Evolutionary conservation across 2,113 vertebrate species (phyloP), one percentile per base, ranked within the genome.

Genomic region (Rhea pennata): DNA sequence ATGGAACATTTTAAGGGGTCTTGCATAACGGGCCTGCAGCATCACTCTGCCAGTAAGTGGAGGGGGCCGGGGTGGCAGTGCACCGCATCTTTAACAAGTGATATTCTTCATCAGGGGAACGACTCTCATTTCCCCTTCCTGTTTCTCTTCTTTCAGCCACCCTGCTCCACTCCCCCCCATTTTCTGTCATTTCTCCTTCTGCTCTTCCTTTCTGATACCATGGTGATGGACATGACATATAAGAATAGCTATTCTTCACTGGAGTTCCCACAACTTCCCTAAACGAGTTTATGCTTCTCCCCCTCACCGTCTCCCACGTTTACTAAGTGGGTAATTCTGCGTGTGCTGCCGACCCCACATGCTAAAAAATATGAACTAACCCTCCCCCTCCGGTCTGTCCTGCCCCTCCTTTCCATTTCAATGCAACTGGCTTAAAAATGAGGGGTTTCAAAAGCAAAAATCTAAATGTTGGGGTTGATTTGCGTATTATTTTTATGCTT

Each of bases 151-250:
- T 73, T 92, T 72, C 92, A 62, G 20, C 8, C 15, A 1, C 65
- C 65, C 31, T 93, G 62, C 40, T 84, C 46, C 44, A 19, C 84
- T 69, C 31, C 72, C 15, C 51, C 2, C 33, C 2, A 1, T 56
- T 77, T 77, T 53, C 87, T 93, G 92, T 93, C 80, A 9, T 84
- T 92, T 87, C 88, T 95, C 91, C 86, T 95, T 95, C 89, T 93
- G 89, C 59, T 95, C 82, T 76, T 88, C 91, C 87, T 95, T 73
- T 83, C 72, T 31, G 94, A 69, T 96, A 71, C 96, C 96, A 95
- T 96, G 96, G 96, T 90, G 94, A 96, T 96, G 92, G 67, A 89
- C 74, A 82, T 85, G 92, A 95, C 87, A 83, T 62, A 12, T 54
- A 87, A 91, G 87, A 92, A 59, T 5, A 94, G 89, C 81, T 92